These are phyloP conservation scores for Tetragonula carbonaria DNA, from an alignment of 2,888 invertebrate species.

Conservation along the genomic window DNA sequence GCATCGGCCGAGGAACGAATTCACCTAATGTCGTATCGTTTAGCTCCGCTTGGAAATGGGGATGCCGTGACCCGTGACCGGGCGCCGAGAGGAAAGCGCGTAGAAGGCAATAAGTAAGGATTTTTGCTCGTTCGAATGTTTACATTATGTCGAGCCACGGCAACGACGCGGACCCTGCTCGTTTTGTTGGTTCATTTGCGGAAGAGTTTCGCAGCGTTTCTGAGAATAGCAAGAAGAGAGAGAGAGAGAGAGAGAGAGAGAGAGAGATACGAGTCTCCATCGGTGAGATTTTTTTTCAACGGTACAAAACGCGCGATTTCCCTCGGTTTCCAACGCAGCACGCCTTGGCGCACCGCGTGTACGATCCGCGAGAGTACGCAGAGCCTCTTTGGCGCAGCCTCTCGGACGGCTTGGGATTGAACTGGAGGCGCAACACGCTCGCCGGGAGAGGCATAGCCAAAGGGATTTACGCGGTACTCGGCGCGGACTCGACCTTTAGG, in stretches of 20 bases:
- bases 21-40: conserved; percentile 37
- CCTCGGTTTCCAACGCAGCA: conserved; percentile 59
- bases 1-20: conserved; percentile 20
- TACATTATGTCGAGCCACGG: conserved; percentile 51
- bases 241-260: background rate
- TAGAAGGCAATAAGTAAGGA: conserved; percentile 50
- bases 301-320: conserved; percentile 59
- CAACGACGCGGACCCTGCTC: conserved; percentile 11
- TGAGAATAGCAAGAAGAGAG: background rate
- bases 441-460: conserved; percentile 53
- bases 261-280: conserved; percentile 48
- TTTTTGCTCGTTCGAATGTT: conserved; percentile 63
- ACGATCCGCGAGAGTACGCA: background rate
- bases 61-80: conserved; percentile 5
- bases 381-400: background rate
- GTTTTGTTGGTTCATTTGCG: conserved; percentile 63
- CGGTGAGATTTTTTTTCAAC: conserved; percentile 54
- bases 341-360: conserved; percentile 1
- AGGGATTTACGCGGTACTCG: conserved; percentile 73
- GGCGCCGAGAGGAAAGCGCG: conserved; percentile 6
- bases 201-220: conserved; percentile 48
- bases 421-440: conserved; percentile 12
- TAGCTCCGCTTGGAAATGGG: background rate
- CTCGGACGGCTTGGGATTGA: background rate
- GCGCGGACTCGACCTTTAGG: conserved; percentile 68